Base-by-base conservation (phyloP, 2,797 vertebrate genomes). In the Myripristis jacobus region DNA sequence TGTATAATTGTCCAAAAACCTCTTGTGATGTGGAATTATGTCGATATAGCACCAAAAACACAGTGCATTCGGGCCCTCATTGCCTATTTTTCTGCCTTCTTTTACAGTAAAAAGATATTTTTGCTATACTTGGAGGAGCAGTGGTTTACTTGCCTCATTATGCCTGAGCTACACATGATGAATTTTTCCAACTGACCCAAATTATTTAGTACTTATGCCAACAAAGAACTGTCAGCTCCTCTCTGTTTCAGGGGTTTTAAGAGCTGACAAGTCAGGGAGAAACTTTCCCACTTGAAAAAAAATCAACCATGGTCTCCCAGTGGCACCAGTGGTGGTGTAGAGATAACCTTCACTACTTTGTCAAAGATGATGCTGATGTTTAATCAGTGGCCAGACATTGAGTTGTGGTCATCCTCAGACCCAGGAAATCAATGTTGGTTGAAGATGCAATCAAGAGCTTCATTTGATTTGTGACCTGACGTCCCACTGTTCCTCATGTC, bases 391-490 rank as follows among this genome's bases (percentile, higher is more conserved):
- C 50, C 50, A 74, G 50, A 66, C 82, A 80, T 69, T 85, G 79
- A 88, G 83, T 74, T 86, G 82, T 82, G 84, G 76, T 87, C 78
- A 79, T 87, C 80, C 70, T 57, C 64, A 60, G n/a, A 82, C 62
- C 66, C 12, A 59, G 60, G 69, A 86, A 92, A 94, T 94, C 92
- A 92, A 90, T 93, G 85, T 55, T 72, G 77, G 79, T 78, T 85
- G 79, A 88, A 82, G 85, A 92, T 90, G 77, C 87, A 92, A 90
- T 92, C 71, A 75, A 87, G 84, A 75, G 84, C 82, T 81, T 86
- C 66, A 84, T 91, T 89, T 92, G 84, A 92, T 92, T 92, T 90
- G 88, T 87, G 82, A 89, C 79, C 79, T 18, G 21, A 66, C 60
- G 64, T 84, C 60, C 67, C 22, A 31, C 52, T 71, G 53, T 70